Conservation (phyloP, 2,888 invertebrate species). For the Chrysomela aeneicollis region DNA sequence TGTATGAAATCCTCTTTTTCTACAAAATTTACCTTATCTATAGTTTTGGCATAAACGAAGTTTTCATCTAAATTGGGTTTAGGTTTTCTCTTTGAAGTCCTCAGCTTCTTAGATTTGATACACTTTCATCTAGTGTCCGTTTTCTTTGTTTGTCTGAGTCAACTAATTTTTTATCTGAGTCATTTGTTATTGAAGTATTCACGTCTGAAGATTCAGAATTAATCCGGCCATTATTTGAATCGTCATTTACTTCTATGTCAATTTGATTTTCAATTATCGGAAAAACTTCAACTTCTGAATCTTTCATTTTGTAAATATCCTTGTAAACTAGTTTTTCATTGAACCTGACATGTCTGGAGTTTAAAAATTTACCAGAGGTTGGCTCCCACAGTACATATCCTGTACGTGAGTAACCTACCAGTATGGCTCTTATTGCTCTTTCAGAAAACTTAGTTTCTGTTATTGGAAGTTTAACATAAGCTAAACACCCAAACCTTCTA, state of each 20-base stretch:
- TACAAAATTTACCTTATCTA: not conserved
- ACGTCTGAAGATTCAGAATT: too few relatives aligned
- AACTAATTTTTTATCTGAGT: too few relatives aligned
- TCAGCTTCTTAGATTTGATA: too few relatives aligned
- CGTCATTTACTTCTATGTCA: not conserved
- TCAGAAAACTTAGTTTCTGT: slow-evolving; percentile 35
- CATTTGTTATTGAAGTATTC: too few relatives aligned
- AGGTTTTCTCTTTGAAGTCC: too few relatives aligned
- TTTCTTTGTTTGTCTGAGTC: too few relatives aligned
- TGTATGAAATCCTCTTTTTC: slow-evolving; percentile 5
- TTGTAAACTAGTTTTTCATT: slow-evolving; percentile 42
- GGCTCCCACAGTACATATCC: slow-evolving; percentile 41
- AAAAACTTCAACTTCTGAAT: not conserved
- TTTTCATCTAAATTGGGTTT: not conserved
- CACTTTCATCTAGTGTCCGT: too few relatives aligned
- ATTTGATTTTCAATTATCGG: not conserved
- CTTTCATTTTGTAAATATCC: slow-evolving; percentile 28
- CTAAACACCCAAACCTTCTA: slow-evolving; percentile 13
- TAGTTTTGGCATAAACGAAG: slow-evolving; percentile 7
- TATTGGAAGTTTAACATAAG: slow-evolving; percentile 14
- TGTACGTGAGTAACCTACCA: slow-evolving; percentile 34
- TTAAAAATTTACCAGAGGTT: slow-evolving; percentile 21
- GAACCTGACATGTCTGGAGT: slow-evolving; percentile 40
- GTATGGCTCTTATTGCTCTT: slow-evolving; percentile 32
- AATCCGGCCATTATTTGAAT: not conserved